Percentiles rank a stretch among this genome's conserved stretches.
These are phyloP conservation scores for Pseudotriccus pelzelni DNA, from an alignment of 2,797 vertebrate species.

Conservation along the genomic window DNA sequence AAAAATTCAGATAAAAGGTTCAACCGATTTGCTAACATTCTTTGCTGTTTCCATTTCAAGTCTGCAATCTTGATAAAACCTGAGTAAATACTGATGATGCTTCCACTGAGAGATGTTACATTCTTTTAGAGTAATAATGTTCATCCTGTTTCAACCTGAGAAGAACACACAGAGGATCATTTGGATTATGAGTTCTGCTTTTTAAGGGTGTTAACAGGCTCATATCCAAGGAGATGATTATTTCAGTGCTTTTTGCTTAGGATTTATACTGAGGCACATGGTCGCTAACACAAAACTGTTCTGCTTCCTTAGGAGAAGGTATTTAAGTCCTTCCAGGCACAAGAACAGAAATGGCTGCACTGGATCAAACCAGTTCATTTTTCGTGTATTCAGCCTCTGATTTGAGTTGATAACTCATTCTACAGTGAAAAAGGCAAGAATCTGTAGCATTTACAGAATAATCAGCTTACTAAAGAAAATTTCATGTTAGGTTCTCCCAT, in stretches of 20 bases:
- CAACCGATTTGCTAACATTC: background rate
- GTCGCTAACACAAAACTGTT: background rate
- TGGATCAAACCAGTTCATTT: background rate
- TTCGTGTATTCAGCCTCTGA: background rate
- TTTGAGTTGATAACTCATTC: background rate
- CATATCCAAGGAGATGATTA: background rate
- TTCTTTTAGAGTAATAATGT: background rate
- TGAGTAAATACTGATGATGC: background rate
- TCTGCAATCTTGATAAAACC: background rate
- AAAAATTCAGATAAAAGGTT: background rate
- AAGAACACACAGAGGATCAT: background rate
- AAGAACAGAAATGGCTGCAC: background rate
- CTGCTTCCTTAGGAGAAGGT: background rate
- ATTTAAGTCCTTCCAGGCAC: background rate
- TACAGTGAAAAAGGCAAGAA: background rate
- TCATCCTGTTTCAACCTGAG: background rate
- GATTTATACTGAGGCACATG: background rate
- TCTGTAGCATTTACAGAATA: background rate
- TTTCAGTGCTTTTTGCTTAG: constrained; percentile 2
- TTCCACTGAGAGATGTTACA: background rate
- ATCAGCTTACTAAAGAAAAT: background rate
- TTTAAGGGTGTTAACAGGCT: background rate
- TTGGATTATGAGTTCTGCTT: background rate
- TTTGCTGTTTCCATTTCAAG: background rate
- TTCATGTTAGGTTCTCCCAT: background rate